Evolutionary conservation across 2,797 vertebrate species (phyloP), one percentile per base, ranked within the genome.

Genomic region (Etheostoma perlongum): DNA sequence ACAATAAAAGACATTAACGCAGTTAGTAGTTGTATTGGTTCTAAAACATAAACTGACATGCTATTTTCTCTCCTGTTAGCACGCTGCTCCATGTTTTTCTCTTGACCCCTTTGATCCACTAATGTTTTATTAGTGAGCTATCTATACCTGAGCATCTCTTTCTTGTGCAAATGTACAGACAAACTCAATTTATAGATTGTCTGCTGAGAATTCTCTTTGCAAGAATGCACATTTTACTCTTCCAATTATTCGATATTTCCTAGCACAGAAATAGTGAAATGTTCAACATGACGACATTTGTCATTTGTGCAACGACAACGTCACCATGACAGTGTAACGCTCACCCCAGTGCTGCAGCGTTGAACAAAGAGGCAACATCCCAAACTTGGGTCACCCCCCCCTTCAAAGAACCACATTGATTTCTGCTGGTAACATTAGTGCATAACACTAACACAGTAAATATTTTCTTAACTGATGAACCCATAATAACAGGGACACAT

Each of bases 41-140:
- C 9, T 40, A 10, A 40, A 36, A 10, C 2, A 8, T 40, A 40
- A 6, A 33, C 36, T 47, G 40, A 27, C 0, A 10, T 33, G 40
- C 14, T 44, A 10, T 48, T 67, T 42, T 63, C 23, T 59, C 30
- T 61, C 53, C 36, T 23, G 51, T 61, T 27, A 51, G 10, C 8
- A 18, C 48, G 64, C 53, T 13, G 9, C 57, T 71, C 21, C 42
- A 21, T 75, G 58, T 75, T 58, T 68, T 72, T 65, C 36, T 49
- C 40, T 54, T 48, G 10, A 78, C 44, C 40, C 33, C 53, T 76
- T 77, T 85, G 65, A 80, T 76, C 61, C 16, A 19, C 68, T 25
- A 11, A 44, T 44, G 13, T 15, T 44, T 44, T 44, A 44, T 44
- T 30, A 63, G 44, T 25, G 63, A 55, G 54, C 40, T 54, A 23